phyloP scores from a whole-genome alignment of 2,113 vertebrate species.

The Camarhynchus parvulus region DNA sequence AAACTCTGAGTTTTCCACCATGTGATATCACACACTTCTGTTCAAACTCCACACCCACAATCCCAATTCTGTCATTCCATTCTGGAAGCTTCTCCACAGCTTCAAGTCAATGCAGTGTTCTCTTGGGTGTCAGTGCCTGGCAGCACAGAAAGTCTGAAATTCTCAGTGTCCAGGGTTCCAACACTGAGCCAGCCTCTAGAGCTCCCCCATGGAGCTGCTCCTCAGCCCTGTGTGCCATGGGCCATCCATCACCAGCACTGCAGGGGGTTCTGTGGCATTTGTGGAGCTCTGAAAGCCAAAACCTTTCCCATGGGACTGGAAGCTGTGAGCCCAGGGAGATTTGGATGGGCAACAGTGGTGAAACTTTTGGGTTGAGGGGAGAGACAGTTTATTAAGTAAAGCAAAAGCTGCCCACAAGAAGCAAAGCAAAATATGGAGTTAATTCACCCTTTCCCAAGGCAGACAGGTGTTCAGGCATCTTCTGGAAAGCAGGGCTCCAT shows the following conservation, averaged over 20 bases:
- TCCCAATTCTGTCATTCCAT: not conserved
- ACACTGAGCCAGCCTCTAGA: not conserved
- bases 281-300: not conserved
- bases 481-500: not conserved
- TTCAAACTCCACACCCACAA: not conserved
- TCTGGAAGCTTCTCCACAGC: not conserved
- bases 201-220: not conserved
- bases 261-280: not conserved
- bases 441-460: not conserved
- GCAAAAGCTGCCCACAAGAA: not conserved
- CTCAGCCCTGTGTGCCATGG: rapidly evolving
- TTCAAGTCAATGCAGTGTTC: not conserved
- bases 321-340: not conserved
- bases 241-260: not conserved
- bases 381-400: not conserved
- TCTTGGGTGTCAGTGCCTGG: not conserved
- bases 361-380: not conserved
- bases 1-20: not conserved
- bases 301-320: not conserved
- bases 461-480: not conserved
- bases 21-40: not conserved
- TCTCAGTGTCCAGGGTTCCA: not conserved
- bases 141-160: not conserved
- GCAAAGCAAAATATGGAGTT: not conserved
- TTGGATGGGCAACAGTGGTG: not conserved